These are phyloP conservation scores for Mystacides longicornis DNA, from an alignment of 2,888 invertebrate genomes.

Conservation along the genomic window DNA sequence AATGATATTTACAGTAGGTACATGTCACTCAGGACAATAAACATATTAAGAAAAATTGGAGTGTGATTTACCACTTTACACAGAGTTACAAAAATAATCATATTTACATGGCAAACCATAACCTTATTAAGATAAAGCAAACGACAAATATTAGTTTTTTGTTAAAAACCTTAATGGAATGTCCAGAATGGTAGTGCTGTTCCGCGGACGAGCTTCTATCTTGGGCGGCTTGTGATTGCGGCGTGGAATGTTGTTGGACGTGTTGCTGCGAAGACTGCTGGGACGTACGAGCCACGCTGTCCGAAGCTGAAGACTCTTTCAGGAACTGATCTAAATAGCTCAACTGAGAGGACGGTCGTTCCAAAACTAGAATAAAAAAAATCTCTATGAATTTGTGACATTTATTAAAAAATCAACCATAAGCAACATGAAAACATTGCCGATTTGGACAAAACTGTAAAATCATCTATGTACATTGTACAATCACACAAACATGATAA, in stretches of 20 bases:
- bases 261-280: conserved; percentile 8
- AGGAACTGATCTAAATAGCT: conserved; percentile 86
- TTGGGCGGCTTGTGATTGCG: conserved; percentile 7
- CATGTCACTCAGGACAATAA: no score
- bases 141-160: not conserved
- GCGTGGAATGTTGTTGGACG: conserved; percentile 3
- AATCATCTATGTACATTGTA: no score
- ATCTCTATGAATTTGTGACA: no score
- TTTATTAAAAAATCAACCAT: no score
- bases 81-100: conserved; percentile 9
- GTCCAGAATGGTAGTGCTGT: conserved; percentile 24
- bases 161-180: conserved; percentile 17
- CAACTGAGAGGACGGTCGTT: conserved; percentile 85
- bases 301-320: conserved; percentile 57
- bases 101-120: not conserved
- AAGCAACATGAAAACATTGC: no score
- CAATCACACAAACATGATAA: no score
- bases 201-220: conserved; percentile 8
- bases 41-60: no score
- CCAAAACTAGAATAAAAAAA: conserved; percentile 59
- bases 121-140: not conserved
- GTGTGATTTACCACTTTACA: no score
- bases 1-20: no score
- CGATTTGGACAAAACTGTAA: no score
- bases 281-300: conserved; percentile 30